phyloP scores from a whole-genome alignment of 1,140 invertebrate genomes.

The Drosophila kanapiae region DNA sequence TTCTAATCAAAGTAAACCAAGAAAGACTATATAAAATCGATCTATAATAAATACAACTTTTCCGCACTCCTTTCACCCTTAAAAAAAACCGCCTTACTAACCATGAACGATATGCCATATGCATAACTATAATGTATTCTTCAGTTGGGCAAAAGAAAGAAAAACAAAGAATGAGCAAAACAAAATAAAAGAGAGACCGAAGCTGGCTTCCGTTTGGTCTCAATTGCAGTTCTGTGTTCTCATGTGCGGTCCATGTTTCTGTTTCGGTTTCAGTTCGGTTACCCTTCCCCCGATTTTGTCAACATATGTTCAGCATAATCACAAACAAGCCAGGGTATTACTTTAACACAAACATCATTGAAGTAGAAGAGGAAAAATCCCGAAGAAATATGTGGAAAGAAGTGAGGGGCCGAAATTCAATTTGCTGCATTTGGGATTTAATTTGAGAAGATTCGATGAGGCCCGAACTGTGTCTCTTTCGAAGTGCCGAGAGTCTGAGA shows the following conservation, averaged over 20 bases:
- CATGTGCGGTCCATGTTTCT: slow-evolving; percentile 48
- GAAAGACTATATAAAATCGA: slow-evolving; percentile 1
- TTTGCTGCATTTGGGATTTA: slow-evolving; percentile 46
- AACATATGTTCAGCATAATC: slow-evolving; percentile 79
- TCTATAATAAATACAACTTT: neutral
- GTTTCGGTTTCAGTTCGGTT: slow-evolving; percentile 10
- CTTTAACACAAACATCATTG: slow-evolving; percentile 56
- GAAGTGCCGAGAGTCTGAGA: neutral
- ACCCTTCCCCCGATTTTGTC: slow-evolving; percentile 61
- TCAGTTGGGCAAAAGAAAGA: neutral
- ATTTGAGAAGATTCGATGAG: slow-evolving; percentile 40
- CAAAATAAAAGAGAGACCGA: slow-evolving; percentile 17
- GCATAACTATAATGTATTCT: slow-evolving; percentile 27
- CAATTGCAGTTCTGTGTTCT: slow-evolving; percentile 59
- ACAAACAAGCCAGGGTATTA: slow-evolving; percentile 62
- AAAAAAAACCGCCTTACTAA: neutral
- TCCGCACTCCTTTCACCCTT: too few relatives aligned
- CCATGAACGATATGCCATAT: slow-evolving; percentile 24
- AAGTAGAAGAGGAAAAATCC: slow-evolving; percentile 11
- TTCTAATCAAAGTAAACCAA: slow-evolving; percentile 28
- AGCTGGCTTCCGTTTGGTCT: slow-evolving; percentile 72
- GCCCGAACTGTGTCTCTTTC: slow-evolving; percentile 9
- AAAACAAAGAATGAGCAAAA: slow-evolving; percentile 17
- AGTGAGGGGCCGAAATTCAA: slow-evolving; percentile 35
- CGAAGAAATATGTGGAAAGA: neutral